These are phyloP conservation scores for Rhyacichthys aspro DNA, from an alignment of 2,797 vertebrate genomes.

Conservation along the genomic window DNA sequence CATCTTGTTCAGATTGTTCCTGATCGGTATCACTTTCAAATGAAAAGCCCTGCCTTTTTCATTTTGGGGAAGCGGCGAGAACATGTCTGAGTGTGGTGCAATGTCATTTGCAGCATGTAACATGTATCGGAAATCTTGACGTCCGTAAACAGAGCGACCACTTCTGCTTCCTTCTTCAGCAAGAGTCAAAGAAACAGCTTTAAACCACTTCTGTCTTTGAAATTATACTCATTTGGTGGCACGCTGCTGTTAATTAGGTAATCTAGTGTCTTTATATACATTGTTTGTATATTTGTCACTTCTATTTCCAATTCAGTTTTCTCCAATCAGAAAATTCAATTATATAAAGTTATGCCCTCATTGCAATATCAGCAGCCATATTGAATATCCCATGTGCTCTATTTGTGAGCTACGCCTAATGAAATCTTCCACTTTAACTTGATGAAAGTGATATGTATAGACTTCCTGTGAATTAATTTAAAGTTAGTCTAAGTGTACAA, in stretches of 20 bases:
- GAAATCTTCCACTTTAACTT: no score
- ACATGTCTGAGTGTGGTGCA: conserved; percentile 36
- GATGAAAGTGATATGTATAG: no score
- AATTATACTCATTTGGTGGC: conserved; percentile 22
- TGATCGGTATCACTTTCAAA: neutral
- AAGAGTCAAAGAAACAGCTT: conserved; percentile 53
- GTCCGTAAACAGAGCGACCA: conserved; percentile 59
- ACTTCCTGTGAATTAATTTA: no score
- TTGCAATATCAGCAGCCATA: no score
- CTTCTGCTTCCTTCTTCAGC: conserved; percentile 74
- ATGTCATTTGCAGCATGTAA: conserved; percentile 63
- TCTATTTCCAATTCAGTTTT: no score
- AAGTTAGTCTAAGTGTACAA: neutral
- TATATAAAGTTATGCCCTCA: no score
- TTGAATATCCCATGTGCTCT: no score
- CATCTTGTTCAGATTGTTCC: neutral
- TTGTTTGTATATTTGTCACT: no score
- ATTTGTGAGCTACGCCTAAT: no score
- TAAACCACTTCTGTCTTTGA: conserved; percentile 64
- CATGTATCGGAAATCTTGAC: conserved; percentile 59
- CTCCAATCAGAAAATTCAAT: no score
- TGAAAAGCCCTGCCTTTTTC: conserved; percentile 1
- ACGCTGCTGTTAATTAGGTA: no score
- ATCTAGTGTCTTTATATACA: no score
- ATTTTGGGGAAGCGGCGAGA: conserved; percentile 49